Evolutionary conservation across 2,888 invertebrate genomes (phyloP).

Genomic region (Melipona bicolor): DNA sequence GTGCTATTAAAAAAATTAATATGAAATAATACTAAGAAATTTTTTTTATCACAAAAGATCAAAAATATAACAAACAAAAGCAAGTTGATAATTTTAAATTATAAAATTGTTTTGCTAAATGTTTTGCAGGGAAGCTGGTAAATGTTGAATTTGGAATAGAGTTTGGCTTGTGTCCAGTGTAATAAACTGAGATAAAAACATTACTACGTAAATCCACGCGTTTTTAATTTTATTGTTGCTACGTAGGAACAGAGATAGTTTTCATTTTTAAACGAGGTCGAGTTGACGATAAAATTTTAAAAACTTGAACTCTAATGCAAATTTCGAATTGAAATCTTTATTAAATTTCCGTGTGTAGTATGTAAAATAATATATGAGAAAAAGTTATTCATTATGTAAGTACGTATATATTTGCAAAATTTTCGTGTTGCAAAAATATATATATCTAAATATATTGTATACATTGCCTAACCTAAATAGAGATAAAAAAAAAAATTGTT

Average conservation of each 20-base stretch:
- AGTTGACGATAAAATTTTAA: not conserved
- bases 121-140: not conserved
- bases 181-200: conserved; percentile 33
- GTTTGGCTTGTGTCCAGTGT: conserved; percentile 20
- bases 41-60: not conserved
- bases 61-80: not conserved
- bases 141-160: conserved; percentile 11
- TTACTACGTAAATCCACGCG: not conserved
- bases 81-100: not conserved
- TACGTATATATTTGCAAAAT: not conserved
- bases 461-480: not conserved
- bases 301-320: not conserved
- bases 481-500: not conserved
- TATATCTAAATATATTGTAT: not conserved
- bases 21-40: not conserved
- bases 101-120: not conserved
- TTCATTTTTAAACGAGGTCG: not conserved
- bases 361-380: too few species aligned
- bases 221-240: not conserved
- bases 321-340: not conserved
- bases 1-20: not conserved
- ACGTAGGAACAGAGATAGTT: not conserved
- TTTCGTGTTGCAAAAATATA: not conserved
- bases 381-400: not conserved
- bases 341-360: not conserved